Conservation (phyloP, 2,113 vertebrate species). For the Pelecanus crispus region DNA sequence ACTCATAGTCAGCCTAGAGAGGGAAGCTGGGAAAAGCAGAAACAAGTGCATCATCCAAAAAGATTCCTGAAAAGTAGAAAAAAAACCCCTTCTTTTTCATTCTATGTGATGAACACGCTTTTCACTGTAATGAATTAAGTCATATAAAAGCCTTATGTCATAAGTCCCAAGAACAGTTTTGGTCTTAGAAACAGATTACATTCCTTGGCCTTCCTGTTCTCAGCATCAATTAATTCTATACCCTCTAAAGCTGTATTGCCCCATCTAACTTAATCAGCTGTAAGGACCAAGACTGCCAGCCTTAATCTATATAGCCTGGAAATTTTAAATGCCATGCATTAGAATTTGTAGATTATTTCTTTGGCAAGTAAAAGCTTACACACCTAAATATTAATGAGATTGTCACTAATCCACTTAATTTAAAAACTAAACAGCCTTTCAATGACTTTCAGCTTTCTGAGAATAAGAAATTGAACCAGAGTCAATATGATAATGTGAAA, state of each 20-base stretch:
- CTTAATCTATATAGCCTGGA: not conserved
- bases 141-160: not conserved
- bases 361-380: not conserved
- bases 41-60: not conserved
- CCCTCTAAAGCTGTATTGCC: not conserved
- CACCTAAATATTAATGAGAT: constrained; percentile 21
- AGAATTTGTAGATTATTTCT: not conserved
- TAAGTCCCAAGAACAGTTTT: not conserved
- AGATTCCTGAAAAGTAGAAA: not conserved
- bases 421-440: constrained; percentile 18
- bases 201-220: not conserved
- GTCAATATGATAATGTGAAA: not conserved
- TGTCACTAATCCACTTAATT: not conserved
- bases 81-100: not conserved
- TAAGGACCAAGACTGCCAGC: not conserved
- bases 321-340: not conserved
- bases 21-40: not conserved
- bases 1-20: not conserved
- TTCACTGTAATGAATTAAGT: not conserved
- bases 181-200: not conserved
- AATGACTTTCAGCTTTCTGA: constrained; percentile 18
- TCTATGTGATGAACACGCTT: not conserved
- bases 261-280: not conserved
- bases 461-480: not conserved
- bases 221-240: not conserved